A percentile compares a stretch with the other conserved stretches of the same genome.
These are phyloP conservation scores for Tuta absoluta DNA, from an alignment of 2,888 invertebrate genomes.

Conservation along the genomic window DNA sequence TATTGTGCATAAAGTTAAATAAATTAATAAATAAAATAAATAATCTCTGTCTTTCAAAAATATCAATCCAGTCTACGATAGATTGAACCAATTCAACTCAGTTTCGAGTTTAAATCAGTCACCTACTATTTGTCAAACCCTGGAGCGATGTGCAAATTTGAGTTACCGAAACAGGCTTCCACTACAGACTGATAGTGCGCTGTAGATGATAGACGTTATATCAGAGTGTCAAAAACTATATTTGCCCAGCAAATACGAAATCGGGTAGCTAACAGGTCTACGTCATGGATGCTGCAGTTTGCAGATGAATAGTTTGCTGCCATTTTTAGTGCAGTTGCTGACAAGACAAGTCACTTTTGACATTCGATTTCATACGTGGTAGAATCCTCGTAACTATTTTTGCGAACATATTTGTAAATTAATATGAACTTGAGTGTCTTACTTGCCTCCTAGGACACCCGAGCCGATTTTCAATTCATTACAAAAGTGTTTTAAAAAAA, in stretches of 20 bases:
- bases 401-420: too few species aligned
- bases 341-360: background rate
- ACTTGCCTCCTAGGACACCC: too few species aligned
- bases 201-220: conserved; percentile 1
- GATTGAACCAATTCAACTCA: background rate
- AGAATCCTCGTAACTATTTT: too few species aligned
- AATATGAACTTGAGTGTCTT: too few species aligned
- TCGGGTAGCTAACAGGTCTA: background rate
- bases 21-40: too few species aligned
- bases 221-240: background rate
- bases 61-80: background rate
- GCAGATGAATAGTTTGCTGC: background rate
- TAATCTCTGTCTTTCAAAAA: background rate
- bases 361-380: background rate
- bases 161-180: background rate
- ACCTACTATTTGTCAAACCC: conserved; percentile 9
- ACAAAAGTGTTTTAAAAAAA: too few species aligned
- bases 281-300: background rate
- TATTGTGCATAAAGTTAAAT: too few species aligned
- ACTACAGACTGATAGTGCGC: background rate
- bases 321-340: background rate
- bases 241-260: background rate
- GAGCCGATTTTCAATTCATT: too few species aligned
- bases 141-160: conserved; percentile 13
- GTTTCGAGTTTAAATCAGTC: background rate